Evolutionary conservation across 2,113 vertebrate species (phyloP).

Genomic region (Mormyrus iriodes): DNA sequence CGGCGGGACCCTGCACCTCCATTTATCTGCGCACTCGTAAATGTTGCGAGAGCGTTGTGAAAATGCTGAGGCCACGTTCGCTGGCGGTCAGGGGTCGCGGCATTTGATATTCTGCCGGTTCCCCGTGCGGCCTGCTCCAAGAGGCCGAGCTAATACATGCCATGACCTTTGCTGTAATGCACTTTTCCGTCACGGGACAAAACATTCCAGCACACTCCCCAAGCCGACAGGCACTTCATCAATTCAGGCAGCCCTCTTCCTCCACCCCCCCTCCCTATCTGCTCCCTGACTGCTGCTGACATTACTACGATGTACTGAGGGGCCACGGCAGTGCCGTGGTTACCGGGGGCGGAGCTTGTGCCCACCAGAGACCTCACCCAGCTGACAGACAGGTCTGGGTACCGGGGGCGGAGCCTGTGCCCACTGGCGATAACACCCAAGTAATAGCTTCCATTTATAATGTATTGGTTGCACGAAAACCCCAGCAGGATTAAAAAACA

Average conservation of each 20-base stretch:
- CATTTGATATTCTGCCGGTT: not conserved
- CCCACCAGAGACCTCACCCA: not conserved
- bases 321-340: not conserved
- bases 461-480: not conserved
- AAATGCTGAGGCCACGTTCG: not conserved
- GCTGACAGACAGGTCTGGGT: not conserved
- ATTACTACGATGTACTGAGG: conserved; percentile 16
- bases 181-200: conserved; percentile 9
- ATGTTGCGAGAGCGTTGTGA: not conserved
- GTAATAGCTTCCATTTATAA: not conserved
- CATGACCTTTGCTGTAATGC: conserved; percentile 27
- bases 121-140: not conserved
- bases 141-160: conserved; percentile 11
- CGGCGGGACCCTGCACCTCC: not conserved
- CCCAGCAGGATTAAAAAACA: not conserved
- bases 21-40: not conserved
- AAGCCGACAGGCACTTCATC: conserved; percentile 22
- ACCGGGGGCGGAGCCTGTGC: not conserved
- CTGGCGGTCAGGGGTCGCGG: not conserved
- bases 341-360: not conserved
- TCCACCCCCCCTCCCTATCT: conserved; percentile 15
- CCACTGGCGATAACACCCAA: not conserved
- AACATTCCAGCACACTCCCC: conserved; percentile 13
- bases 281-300: not conserved
- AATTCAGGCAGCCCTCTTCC: not conserved